A percentile compares a stretch with the other conserved stretches of the same genome.
These are phyloP conservation scores for Sinocyclocheilus maitianheensis DNA, from an alignment of 2,113 vertebrate genomes.

Conservation along the genomic window DNA sequence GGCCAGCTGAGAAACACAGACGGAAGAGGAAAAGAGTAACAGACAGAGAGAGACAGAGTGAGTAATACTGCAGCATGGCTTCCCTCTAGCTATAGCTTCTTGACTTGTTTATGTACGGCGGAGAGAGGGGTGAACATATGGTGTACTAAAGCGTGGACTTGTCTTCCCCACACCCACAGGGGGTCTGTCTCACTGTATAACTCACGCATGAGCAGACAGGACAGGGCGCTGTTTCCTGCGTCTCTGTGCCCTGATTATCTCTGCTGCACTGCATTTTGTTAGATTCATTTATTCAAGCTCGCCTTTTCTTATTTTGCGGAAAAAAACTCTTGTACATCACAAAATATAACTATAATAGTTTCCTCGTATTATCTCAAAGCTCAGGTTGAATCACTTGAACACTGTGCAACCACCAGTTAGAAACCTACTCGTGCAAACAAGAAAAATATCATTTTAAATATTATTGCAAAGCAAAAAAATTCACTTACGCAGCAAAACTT, in stretches of 20 bases:
- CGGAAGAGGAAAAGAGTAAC: slow-evolving; percentile 11
- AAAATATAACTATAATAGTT: background rate
- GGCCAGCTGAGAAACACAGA: background rate
- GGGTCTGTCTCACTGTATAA: slow-evolving; percentile 79
- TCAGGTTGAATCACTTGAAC: background rate
- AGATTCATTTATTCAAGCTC: background rate
- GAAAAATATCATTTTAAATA: background rate
- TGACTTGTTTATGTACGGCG: slow-evolving; percentile 78
- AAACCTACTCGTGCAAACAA: background rate
- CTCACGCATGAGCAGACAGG: slow-evolving; percentile 76
- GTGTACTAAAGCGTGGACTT: slow-evolving; percentile 81
- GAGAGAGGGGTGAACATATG: slow-evolving; percentile 77
- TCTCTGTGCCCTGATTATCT: slow-evolving; percentile 33
- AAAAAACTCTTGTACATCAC: background rate
- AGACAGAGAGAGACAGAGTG: slow-evolving; percentile 44
- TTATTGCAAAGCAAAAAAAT: background rate
- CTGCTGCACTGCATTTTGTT: slow-evolving; percentile 2
- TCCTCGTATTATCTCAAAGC: background rate
- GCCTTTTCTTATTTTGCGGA: background rate
- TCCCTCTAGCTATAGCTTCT: slow-evolving; percentile 78
- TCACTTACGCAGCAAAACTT: background rate
- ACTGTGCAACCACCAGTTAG: background rate
- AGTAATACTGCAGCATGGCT: slow-evolving; percentile 42
- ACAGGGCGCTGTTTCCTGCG: slow-evolving; percentile 46
- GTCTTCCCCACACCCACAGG: slow-evolving; percentile 77